Evolutionary conservation across 2,888 invertebrate species (phyloP), one percentile per base, ranked within the genome.

Genomic region (Synanthedon vespiformis): DNA sequence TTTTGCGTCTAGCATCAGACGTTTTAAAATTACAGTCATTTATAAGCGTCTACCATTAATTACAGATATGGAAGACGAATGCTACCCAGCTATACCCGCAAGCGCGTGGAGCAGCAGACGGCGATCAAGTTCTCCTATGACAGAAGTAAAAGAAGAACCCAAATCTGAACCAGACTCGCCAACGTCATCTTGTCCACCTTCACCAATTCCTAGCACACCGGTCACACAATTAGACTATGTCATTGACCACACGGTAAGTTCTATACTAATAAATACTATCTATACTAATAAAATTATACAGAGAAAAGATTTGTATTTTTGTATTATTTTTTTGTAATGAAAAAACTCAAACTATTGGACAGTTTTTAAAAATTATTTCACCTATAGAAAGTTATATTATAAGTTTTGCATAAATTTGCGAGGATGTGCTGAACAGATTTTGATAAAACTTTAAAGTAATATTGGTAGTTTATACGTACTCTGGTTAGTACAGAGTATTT

Each of bases 11-110:
- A 5, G 22, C 22, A 4, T 22, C 22, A 4, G 22, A 22, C 22
- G 22, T 22, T 22, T 5, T 22, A 22, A 22, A 22, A 22, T 22
- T 22, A 34, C 10, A 34, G 34, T 10, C 6, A 44, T 44, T 13
- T n/a, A 8, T 44, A 44, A 44, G 44, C 12, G 14, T 44, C 11
- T 44, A 13, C 13, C n/a, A 4, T 4, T 44, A n/a, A 44, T 86
- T 87, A 5, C 83, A 95, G 96, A 96, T 68, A 94, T 95, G 92
- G 96, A 96, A 77, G 95, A 95, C 67, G 95, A 96, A 73, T 94
- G 94, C 77, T 95, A 94, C 80, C 94, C 94, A 55, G 91, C 92
- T 54, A 94, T 95, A 72, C 92, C 95, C 57, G 91, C 95, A 74
- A 81, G 80, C 55, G 88, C 88, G 57, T 88, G 88, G 81, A 75